phyloP scores from a whole-genome alignment of 2,113 vertebrate genomes.

The Gracilinanus agilis region DNA sequence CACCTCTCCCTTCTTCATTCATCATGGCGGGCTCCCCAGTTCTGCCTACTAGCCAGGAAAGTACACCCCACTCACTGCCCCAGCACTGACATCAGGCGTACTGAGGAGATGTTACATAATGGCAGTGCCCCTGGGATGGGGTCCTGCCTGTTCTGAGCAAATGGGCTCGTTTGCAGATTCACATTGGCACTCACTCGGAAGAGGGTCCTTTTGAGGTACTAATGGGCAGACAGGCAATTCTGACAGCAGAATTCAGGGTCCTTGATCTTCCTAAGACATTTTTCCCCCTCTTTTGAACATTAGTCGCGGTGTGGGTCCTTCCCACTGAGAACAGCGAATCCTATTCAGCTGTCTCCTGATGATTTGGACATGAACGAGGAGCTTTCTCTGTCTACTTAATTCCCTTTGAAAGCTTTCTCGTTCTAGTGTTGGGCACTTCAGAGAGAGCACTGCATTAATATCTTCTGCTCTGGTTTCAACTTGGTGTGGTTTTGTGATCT shows the following conservation, averaged over 20 bases:
- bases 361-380: conserved; percentile 72
- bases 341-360: conserved; percentile 69
- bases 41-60: conserved; percentile 10
- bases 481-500: conserved; percentile 79
- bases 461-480: conserved; percentile 73
- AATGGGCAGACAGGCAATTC: conserved; percentile 76
- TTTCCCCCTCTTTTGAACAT: conserved; percentile 78
- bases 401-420: conserved; percentile 64
- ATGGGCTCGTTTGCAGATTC: conserved; percentile 69
- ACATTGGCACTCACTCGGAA: conserved; percentile 56
- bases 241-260: conserved; percentile 70
- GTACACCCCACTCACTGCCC: not conserved
- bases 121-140: conserved; percentile 51
- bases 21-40: not conserved
- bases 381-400: conserved; percentile 65
- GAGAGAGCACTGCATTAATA: conserved; percentile 63
- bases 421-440: conserved; percentile 62
- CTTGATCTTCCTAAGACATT: conserved; percentile 79
- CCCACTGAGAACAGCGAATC: conserved; percentile 73
- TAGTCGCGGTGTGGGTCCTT: conserved; percentile 74
- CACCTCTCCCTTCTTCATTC: not conserved
- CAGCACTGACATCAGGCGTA: conserved; percentile 38
- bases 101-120: conserved; percentile 68
- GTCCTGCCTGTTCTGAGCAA: conserved; percentile 58
- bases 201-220: conserved; percentile 73